These are phyloP conservation scores for Pocillopora grandis DNA, from an alignment of 92 coral and sea anemone genomes.

Conservation along the genomic window DNA sequence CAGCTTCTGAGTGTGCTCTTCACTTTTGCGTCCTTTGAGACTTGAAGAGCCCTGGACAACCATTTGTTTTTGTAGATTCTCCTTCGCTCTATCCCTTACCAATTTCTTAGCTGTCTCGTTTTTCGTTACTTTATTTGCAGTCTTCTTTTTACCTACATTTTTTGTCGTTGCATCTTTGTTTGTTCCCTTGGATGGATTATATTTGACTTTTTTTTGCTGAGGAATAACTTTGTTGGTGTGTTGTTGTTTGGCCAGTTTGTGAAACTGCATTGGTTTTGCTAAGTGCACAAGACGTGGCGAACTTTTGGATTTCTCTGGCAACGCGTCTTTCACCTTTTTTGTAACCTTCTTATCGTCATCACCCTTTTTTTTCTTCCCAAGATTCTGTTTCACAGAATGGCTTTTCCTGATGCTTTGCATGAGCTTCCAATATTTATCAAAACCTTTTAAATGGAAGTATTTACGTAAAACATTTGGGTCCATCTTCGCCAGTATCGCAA, in stretches of 20 bases:
- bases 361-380: neutral
- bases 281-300: neutral
- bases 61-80: neutral
- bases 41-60: neutral
- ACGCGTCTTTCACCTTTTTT: neutral
- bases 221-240: neutral
- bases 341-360: neutral
- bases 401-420: conserved; percentile 31
- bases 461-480: conserved; percentile 47
- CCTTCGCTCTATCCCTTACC: neutral
- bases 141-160: neutral
- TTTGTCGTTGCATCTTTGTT: neutral
- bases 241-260: neutral
- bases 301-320: conserved; percentile 11
- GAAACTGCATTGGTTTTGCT: conserved; percentile 6
- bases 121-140: neutral
- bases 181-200: neutral
- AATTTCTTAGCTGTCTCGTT: neutral
- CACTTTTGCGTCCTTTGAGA: neutral
- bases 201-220: conserved; percentile 1
- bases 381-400: neutral
- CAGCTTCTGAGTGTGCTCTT: neutral
- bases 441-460: conserved; percentile 47
- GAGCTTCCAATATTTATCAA: conserved; percentile 61
- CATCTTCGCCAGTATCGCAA: conserved; percentile 42